Conservation (phyloP, 2,888 invertebrate species). For the Dolichomitus sp. region DNA sequence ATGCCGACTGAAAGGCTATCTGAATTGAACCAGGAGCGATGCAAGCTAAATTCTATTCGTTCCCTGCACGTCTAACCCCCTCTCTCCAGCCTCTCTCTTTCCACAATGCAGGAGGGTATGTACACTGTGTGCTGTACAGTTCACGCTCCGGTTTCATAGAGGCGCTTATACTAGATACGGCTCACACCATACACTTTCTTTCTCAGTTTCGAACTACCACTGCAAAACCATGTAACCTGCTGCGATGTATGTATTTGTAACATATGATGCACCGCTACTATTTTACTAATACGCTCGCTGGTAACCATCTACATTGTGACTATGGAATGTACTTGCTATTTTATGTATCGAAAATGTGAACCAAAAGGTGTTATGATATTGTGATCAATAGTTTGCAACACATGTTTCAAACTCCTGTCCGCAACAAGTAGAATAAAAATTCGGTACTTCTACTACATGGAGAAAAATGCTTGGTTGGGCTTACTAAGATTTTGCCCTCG, state of each 20-base stretch:
- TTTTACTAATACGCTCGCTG: too few relatives aligned
- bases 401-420: too few relatives aligned
- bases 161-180: conserved; percentile 37
- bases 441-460: too few relatives aligned
- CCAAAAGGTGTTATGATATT: neutral
- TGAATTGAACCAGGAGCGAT: conserved; percentile 80
- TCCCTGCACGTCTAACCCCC: conserved; percentile 70
- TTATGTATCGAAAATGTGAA: neutral
- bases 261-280: too few relatives aligned
- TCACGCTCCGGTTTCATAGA: conserved; percentile 44
- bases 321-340: neutral
- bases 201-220: conserved; percentile 20
- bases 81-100: neutral
- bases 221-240: neutral
- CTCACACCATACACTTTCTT: conserved; percentile 58
- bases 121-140: conserved; percentile 31
- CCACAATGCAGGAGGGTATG: conserved; percentile 14
- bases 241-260: too few relatives aligned
- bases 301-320: neutral
- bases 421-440: too few relatives aligned
- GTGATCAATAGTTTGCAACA: too few relatives aligned
- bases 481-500: too few relatives aligned
- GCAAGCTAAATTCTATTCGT: conserved; percentile 79
- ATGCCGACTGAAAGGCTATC: conserved; percentile 83
- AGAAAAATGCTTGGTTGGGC: too few relatives aligned